A percentile compares a stretch with the other conserved stretches of the same genome.
Conservation (phyloP, 2,113 vertebrate genomes). For the Engystomops pustulosus region DNA sequence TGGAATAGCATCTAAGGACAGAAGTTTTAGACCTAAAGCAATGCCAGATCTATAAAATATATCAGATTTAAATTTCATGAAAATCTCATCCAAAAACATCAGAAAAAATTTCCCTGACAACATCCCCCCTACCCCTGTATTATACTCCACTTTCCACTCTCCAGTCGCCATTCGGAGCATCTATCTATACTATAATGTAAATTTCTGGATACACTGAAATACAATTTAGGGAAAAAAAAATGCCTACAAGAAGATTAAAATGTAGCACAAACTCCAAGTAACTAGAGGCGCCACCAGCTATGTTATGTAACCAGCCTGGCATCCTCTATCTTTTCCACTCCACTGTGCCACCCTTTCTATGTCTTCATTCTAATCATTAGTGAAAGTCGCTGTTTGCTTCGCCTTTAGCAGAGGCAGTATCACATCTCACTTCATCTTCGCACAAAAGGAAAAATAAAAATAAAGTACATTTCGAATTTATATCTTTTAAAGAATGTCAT, state of each 20-base stretch:
- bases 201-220: background rate
- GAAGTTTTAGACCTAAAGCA: too few relatives aligned
- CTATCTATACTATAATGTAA: too few relatives aligned
- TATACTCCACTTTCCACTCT: too few relatives aligned
- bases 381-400: constrained; percentile 24
- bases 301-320: constrained; percentile 47
- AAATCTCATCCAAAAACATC: too few relatives aligned
- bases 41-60: too few relatives aligned
- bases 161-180: too few relatives aligned
- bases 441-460: background rate
- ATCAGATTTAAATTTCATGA: too few relatives aligned
- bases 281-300: constrained; percentile 19
- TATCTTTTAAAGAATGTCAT: background rate
- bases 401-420: constrained; percentile 36
- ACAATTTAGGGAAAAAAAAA: background rate
- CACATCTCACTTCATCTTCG: background rate
- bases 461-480: background rate
- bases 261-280: background rate
- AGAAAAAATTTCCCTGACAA: too few relatives aligned
- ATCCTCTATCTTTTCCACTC: constrained; percentile 30
- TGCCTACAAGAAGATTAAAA: background rate
- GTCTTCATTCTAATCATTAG: constrained; percentile 40
- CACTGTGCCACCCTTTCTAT: constrained; percentile 28
- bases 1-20: too few relatives aligned
- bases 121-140: too few relatives aligned